These are phyloP conservation scores for Xenopus laevis DNA, from an alignment of 2,113 vertebrate species.

Conservation along the genomic window DNA sequence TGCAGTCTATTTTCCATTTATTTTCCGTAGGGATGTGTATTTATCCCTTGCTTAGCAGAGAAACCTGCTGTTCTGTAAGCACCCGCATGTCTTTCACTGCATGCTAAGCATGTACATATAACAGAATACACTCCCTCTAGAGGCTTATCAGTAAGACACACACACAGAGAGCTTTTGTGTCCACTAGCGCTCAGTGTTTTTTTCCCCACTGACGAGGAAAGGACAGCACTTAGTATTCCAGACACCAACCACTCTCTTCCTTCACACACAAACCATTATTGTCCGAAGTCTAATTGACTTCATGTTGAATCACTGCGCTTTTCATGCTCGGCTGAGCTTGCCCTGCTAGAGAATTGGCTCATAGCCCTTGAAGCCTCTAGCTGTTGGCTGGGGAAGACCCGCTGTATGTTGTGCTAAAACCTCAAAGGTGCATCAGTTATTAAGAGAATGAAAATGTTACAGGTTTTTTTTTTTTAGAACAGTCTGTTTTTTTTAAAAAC, in stretches of 20 bases:
- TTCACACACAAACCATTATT: constrained; percentile 40
- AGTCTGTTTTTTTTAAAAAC: neutral
- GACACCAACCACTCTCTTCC: constrained; percentile 27
- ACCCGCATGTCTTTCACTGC: neutral
- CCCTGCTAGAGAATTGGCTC: constrained; percentile 33
- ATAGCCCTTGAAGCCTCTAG: constrained; percentile 27
- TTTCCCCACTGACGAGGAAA: constrained; percentile 7
- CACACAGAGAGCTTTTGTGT: neutral
- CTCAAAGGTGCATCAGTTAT: constrained; percentile 9
- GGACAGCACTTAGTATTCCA: constrained; percentile 22
- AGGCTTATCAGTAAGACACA: neutral
- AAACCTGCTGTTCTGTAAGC: neutral
- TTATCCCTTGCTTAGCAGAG: neutral
- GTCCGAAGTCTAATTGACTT: constrained; percentile 43
- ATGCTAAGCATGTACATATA: neutral
- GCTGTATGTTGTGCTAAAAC: constrained; percentile 5
- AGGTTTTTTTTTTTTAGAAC: neutral
- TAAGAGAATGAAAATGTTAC: constrained; percentile 31
- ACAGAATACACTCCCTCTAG: constrained; percentile 2
- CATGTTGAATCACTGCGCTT: constrained; percentile 44
- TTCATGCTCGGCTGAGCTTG: constrained; percentile 36
- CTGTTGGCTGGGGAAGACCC: constrained; percentile 19
- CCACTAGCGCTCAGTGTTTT: neutral
- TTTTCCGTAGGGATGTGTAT: neutral
- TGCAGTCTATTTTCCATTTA: neutral